Evolutionary conservation across 2,888 invertebrate species (phyloP), one percentile per base, ranked within the genome.

Genomic region (Sinotaia quadrata): DNA sequence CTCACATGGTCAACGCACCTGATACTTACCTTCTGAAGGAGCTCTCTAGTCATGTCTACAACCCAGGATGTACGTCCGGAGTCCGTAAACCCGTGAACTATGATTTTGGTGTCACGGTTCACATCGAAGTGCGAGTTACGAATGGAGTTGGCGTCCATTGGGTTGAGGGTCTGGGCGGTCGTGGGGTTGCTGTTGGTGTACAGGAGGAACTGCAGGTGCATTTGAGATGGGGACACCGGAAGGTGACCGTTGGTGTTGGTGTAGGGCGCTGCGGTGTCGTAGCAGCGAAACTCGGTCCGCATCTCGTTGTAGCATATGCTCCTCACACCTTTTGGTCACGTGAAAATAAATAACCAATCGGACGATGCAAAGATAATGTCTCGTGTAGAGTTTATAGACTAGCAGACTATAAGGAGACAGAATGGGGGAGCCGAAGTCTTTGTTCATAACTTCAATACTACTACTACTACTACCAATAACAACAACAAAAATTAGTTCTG

Each of bases 71-170:
- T 65, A 27, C 72, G 69, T 10, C 78, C 80, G 61, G 75, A 68
- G 63, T 80, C 78, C 8, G 77, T 77, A 59, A 78, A 84, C 2
- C 82, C 84, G 63, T 84, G 84, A 1, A 81, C 75, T 36, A 84
- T 77, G 59, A 84, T 66, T 68, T 78, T 80, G 12, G 82, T 84
- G 24, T 65, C 57, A 21, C 57, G 72, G 8, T 34, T 29, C 0
- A 68, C 72, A 49, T 72, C 65, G 56, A 74, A 83, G 49, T 71
- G 59, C 21, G 79, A 78, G 0, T 36, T 29, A 2, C 15, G 66
- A 12, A 78, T 47, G 1, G 71, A 66, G 12, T 65, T 60, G 21
- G 73, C 58, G 27, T 57, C 60, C 8, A 61, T 36, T 12, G 78
- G 31, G 7, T 21, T 12, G 21, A 66, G 49, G 5, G 29, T 10